Percentiles rank a stretch among this genome's conserved stretches.
phyloP scores from a whole-genome alignment of 1,140 invertebrate genomes.

The Penaeus chinensis region DNA sequence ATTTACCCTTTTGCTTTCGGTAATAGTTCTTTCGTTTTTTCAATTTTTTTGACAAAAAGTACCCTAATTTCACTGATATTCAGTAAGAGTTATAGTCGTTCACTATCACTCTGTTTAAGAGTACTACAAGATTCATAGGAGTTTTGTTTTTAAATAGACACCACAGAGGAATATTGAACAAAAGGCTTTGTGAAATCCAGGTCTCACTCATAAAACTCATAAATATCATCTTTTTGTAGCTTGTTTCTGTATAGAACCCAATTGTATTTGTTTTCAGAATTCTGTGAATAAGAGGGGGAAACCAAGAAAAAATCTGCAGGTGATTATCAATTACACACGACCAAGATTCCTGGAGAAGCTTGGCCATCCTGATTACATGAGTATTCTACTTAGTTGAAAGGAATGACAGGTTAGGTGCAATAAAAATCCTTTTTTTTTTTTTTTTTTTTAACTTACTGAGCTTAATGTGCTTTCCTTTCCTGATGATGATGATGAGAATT shows the following conservation, averaged over 20 bases:
- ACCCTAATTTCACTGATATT: not conserved
- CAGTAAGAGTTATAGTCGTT: not conserved
- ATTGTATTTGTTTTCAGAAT: constrained; percentile 64
- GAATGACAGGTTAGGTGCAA: constrained; percentile 53
- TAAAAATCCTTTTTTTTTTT: no score
- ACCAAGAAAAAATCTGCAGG: constrained; percentile 89
- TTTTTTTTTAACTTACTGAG: no score
- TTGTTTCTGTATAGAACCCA: constrained; percentile 53
- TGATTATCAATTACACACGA: constrained; percentile 99
- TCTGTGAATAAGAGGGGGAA: constrained; percentile 66
- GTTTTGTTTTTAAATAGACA: no score
- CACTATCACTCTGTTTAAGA: no score
- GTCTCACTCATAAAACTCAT: constrained; percentile 66
- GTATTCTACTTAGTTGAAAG: constrained; percentile 76
- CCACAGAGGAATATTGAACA: not conserved
- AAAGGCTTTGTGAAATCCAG: not conserved
- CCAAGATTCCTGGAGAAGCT: constrained; percentile 88
- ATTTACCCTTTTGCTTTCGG: not conserved
- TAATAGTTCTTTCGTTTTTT: no score
- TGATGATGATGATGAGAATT: no score
- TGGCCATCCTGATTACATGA: constrained; percentile 77
- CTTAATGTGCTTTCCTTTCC: no score
- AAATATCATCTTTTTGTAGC: constrained; percentile 65
- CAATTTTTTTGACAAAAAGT: no score
- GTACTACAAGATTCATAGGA: no score